Base-by-base conservation (phyloP, 1,140 invertebrate species). In the Leucophenga varia region DNA sequence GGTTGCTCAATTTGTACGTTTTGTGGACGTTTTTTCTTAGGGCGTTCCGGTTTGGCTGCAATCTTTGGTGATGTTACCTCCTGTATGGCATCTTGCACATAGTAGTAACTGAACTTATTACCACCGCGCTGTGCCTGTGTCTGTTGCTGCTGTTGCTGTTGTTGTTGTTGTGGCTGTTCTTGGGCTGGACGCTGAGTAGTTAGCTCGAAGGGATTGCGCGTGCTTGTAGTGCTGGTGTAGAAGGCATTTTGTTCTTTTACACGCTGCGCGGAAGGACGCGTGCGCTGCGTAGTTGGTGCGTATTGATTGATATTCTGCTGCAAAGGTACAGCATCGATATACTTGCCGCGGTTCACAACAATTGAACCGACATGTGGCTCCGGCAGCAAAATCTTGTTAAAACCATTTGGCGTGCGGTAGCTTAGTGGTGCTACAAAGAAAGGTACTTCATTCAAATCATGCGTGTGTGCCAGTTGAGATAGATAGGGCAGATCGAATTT, bases 391-490 rank as follows among this genome's bases (percentile, higher is more conserved):
- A 91, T 91, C 73, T 91, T 91, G 0, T 87, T 86, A 63, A 89
- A 91, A 10, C 88, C 89, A 12, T 81, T 77, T 0, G 88, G 89
- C 17, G 89, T 86, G 54, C 86, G 85, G 54, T 90, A 91, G 57
- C 87, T 91, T 8, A 91, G 64, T 1, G 89, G 89, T 3, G 89
- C 89, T 1, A 91, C 89, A 43, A 91, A 91, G 72, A 91, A 91
- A 8, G 89, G 89, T 1, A 89, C 80, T 72, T 88, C 88, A 39
- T 83, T 81, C 1, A 74, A 42, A 58, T 90, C 87, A 5, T 85
- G 82, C 13, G 84, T 78, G 49, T 84, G 86, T 12, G 79, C 79
- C 20, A 91, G 76, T 17, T 84, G 84, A 1, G 88, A 90, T 14
- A 91, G 70, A 61, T 91, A 91, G 0, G 89, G 89, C 8, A 91